Base-by-base conservation (phyloP, 2,113 vertebrate genomes). In the Kryptolebias marmoratus region DNA sequence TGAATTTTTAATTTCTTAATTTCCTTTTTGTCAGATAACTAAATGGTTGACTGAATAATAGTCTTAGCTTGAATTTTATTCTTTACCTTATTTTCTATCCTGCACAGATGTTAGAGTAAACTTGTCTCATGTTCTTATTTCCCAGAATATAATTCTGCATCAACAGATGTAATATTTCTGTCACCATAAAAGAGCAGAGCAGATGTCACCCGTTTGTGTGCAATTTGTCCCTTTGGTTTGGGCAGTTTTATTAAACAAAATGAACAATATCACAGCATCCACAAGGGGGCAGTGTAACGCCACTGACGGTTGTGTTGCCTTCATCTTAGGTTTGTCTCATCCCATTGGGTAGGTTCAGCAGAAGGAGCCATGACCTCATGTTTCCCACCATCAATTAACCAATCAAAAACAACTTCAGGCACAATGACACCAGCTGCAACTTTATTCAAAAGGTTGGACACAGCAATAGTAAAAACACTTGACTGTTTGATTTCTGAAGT, bases 361-460 rank as follows among this genome's bases (percentile, higher is more conserved):
- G 59, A 69, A 48, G 53, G 27, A 49, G 14, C 28, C 8, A 14
- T 13, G 13, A 39, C 14, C 15, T 71, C 16, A 0, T 27, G 3
- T 75, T 78, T 63, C 30, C 31, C n/a, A 50, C 61, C 62, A 71
- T 79, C 8, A 53, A 56, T 30, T 4, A 31, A 74, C 49, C 64
- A 77, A 63, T 68, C 60, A 82, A 89, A 22, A 85, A 47, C 71
- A 65, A 88, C 54, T 74, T 45, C 68, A 89, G 49, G 44, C 74
- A 16, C 71, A 72, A 77, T 82, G 74, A 92, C 84, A 92, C 90
- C 88, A 94, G 85, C 71, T 87, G 86, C 75, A 31, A 93, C 93
- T 95, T 95, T 95, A 95, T 95, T 95, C 62, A 90, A 90, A 91
- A 74, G 75, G 85, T 90, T 90, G 68, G 79, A 90, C 90, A 94